phyloP scores from a whole-genome alignment of 2,797 vertebrate species.

The Cyclura pinguis region DNA sequence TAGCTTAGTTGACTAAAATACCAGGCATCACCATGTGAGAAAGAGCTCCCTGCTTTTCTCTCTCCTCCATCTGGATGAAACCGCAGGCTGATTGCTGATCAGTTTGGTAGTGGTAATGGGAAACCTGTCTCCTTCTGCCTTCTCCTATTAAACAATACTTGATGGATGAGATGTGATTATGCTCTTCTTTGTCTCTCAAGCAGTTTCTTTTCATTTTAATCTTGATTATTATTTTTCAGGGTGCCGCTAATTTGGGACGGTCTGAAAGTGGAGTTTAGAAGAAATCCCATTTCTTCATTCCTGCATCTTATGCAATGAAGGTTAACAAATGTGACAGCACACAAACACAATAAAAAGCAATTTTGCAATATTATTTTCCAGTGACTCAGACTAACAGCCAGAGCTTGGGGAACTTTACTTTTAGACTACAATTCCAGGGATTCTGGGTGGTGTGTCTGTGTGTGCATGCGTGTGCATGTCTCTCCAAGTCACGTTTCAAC shows the following conservation, averaged over 20 bases:
- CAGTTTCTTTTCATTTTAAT: background rate
- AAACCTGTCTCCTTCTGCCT: background rate
- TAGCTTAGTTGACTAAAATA: background rate
- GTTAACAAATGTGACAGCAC: background rate
- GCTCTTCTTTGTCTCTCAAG: background rate
- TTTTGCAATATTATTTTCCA: background rate
- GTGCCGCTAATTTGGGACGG: background rate
- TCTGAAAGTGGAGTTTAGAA: background rate
- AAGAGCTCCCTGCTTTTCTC: background rate
- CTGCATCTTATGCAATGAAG: background rate
- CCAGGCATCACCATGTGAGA: background rate
- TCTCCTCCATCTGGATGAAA: background rate
- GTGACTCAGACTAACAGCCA: background rate
- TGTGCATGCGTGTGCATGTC: no score
- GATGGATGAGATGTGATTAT: constrained; percentile 1
- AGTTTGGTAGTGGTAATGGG: background rate
- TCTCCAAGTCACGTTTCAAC: no score
- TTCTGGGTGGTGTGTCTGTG: no score
- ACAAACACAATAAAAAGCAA: background rate
- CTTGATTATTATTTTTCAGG: constrained; percentile 9
- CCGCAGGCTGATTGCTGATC: constrained; percentile 1
- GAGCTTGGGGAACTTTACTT: no score
- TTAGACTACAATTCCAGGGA: background rate
- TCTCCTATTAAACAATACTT: background rate
- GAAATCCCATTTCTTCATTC: background rate